Conservation (phyloP, 2,113 vertebrate species). For the Cynoglossus semilaevis region DNA sequence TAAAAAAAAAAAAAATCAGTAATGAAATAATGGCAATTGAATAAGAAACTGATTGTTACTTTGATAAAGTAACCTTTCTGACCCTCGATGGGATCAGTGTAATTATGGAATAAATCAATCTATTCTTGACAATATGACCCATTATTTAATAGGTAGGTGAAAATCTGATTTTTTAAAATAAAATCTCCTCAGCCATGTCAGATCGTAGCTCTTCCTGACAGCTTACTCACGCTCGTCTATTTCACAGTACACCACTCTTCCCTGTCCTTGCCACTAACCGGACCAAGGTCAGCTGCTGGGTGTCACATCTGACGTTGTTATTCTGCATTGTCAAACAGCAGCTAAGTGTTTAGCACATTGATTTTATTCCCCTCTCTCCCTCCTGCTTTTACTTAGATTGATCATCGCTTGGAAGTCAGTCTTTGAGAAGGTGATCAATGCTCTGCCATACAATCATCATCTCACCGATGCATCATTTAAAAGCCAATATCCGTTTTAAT, state of each 20-base stretch:
- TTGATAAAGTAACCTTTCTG: not conserved
- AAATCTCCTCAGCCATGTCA: not conserved
- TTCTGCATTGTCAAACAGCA: constrained; percentile 48
- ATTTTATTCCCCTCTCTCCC: constrained; percentile 39
- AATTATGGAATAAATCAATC: not conserved
- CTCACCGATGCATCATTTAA: constrained; percentile 39
- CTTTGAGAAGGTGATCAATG: constrained; percentile 50
- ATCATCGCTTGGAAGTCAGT: constrained; percentile 40
- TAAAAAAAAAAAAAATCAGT: too few relatives aligned
- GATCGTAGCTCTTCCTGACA: constrained; percentile 13
- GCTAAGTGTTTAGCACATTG: constrained; percentile 50
- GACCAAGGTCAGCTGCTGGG: constrained; percentile 53
- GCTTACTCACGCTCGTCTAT: constrained; percentile 7
- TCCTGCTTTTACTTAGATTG: constrained; percentile 35
- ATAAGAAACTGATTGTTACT: not conserved
- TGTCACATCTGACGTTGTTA: constrained; percentile 47
- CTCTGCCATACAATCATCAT: constrained; percentile 41
- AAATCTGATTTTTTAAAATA: not conserved
- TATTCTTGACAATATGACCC: not conserved
- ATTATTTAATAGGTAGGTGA: not conserved
- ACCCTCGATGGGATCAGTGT: not conserved
- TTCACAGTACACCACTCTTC: constrained; percentile 7
- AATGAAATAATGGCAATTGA: too few relatives aligned
- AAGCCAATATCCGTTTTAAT: constrained; percentile 38
- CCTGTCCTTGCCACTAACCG: constrained; percentile 28